phyloP scores from a whole-genome alignment of 2,888 invertebrate genomes.

The Flabesymbios commensalis region DNA sequence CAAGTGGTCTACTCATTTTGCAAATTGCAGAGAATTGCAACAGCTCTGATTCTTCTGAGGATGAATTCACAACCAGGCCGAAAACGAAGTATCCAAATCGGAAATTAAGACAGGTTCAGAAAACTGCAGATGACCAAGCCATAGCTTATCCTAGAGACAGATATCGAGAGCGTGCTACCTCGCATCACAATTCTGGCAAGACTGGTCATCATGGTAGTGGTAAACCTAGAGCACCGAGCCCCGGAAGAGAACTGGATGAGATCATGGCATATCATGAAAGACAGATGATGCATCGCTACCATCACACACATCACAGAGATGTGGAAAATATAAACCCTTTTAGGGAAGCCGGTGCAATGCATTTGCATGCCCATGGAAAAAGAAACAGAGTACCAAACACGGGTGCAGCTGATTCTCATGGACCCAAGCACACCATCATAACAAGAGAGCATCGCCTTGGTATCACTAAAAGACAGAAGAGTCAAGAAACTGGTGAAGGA shows the following conservation, averaged over 20 bases:
- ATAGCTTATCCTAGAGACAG: not conserved
- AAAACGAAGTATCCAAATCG: slow-evolving; percentile 44
- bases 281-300: not conserved
- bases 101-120: too few relatives aligned
- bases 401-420: not conserved
- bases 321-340: slow-evolving; percentile 23
- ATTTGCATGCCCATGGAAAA: not conserved
- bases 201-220: too few relatives aligned
- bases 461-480: not conserved
- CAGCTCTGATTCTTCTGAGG: slow-evolving; percentile 79
- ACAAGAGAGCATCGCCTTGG: slow-evolving; percentile 26
- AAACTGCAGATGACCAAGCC: too few relatives aligned
- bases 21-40: slow-evolving; percentile 65
- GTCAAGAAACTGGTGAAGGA: too few relatives aligned
- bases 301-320: not conserved
- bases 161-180: not conserved
- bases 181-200: not conserved
- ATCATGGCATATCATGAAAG: too few relatives aligned
- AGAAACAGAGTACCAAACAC: slow-evolving; percentile 3
- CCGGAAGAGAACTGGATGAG: slow-evolving; percentile 1
- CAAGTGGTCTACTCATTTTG: slow-evolving; percentile 67
- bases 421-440: slow-evolving; percentile 35
- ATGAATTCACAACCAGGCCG: slow-evolving; percentile 65
- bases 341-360: not conserved
- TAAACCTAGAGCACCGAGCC: slow-evolving; percentile 17